Base-by-base conservation (phyloP, 2,888 invertebrate species). In the Odontomyia ornata region DNA sequence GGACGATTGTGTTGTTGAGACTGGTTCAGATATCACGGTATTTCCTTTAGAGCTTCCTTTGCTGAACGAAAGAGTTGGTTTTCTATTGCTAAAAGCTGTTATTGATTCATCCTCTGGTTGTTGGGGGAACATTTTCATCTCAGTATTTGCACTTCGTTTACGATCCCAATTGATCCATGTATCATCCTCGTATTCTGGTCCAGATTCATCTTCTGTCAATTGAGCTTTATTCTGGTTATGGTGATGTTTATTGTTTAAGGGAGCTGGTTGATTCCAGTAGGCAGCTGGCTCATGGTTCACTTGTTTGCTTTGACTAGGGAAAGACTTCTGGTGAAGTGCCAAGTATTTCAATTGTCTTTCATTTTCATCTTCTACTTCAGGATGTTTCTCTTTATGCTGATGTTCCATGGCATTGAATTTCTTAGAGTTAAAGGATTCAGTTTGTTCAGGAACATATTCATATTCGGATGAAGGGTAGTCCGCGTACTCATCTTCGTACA, bases 261-360 rank as follows among this genome's bases (percentile, higher is more conserved):
- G 3, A 4, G 27, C 28, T 13, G 1, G 0, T 60, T 18, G 60
- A 7, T 73, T 15, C 60, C 60, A 57, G 0, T 60, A 21, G 1
- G 11, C 11, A 9, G 65, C 13, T 18, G n/a, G 21, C 23, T 73
- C 77, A 57, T 65, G 23, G 23, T 64, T 76, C 69, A 57, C 28
- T 27, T 30, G 57, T 18, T 75, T 62, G 36, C 15, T 73, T 5
- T 52, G 65, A 27, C 3, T 2, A 11, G 67, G 4, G 79, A 64
- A 69, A 23, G 69, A 88, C 88, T 80, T 88, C 88, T n/a, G 88
- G 81, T 43, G 89, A 47, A 88, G 88, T 0, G 90, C 89, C 78
- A 92, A 83, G 71, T 90, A 90, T 83, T 91, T 91, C 75, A 92
- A 83, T 82, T 92, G 91, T 77, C 89, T 87, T 0, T 91, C 92